Base-by-base conservation (phyloP, 2,113 vertebrate species). In the Pachycephala philippinensis region DNA sequence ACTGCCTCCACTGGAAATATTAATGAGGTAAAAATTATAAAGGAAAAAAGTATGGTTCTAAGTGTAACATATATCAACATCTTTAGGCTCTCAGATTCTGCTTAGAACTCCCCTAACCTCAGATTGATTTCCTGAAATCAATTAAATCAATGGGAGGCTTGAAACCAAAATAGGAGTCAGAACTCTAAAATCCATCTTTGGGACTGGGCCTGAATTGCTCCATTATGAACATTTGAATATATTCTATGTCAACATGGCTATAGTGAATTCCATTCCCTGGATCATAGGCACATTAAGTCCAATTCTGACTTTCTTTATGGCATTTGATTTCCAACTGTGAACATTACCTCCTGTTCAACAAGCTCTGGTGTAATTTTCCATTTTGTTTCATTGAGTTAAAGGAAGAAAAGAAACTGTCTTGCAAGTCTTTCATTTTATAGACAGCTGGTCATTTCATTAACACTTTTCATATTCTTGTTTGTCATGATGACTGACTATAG, bases 391-490 rank as follows among this genome's bases (percentile, higher is more conserved):
- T 93, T 94, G 95, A 97, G 97, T 96, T 96, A 97, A 97, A 82
- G 56, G 50, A 97, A 97, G 96, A 98, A 97, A 98, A 76, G 96
- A 96, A 95, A 95, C 84, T 94, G 87, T 96, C 96, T 96, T 97
- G 56, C 8, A 20, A 97, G 92, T 94, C 95, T 98, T 97, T 98
- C 84, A 93, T 97, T 98, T 97, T 97, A 97, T 97, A 97, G 97
- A 98, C 96, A 98, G 94, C 95, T 96, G 95, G 97, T 96, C 97
- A 98, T 98, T 98, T 98, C 97, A 98, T 98, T 98, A 98, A 97
- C 96, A 97, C 72, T 97, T 97, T 96, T 97, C 95, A 98, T 98
- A 97, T 98, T 98, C 97, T 97, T 98, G 96, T 98, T 98, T 98
- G 94, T 97, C 96, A 97, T 91, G 95, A 98, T 96, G 96, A 97